Percentiles rank a stretch among this genome's conserved stretches.
Evolutionary conservation across 1,140 invertebrate genomes (phyloP).

Genomic region (Acyrthosiphon pisum): DNA sequence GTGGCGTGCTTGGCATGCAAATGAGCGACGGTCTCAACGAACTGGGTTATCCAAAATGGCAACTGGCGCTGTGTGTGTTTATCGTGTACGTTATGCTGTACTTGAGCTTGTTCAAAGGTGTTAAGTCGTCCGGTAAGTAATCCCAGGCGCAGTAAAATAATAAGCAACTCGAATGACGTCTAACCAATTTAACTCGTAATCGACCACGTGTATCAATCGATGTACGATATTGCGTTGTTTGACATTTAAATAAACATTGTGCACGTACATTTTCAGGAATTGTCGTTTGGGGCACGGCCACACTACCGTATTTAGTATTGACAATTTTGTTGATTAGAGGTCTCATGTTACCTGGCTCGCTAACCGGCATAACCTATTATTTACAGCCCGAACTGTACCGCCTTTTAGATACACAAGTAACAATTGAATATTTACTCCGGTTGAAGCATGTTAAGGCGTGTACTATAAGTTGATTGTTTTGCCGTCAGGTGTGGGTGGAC

Average conservation of each 20-base stretch:
- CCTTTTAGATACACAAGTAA: constrained; percentile 74
- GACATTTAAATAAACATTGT: background rate
- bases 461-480: constrained; percentile 3
- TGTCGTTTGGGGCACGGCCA: constrained; percentile 83
- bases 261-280: constrained; percentile 66
- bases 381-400: constrained; percentile 80
- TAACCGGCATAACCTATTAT: constrained; percentile 84
- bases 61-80: constrained; percentile 73
- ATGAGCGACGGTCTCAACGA: constrained; percentile 68
- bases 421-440: background rate
- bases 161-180: background rate
- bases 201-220: background rate
- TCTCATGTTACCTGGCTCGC: constrained; percentile 78
- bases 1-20: constrained; percentile 81
- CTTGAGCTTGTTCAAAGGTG: constrained; percentile 83
- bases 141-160: background rate
- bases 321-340: constrained; percentile 76
- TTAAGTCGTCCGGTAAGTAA: constrained; percentile 82
- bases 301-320: constrained; percentile 79
- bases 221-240: background rate
- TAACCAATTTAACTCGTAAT: background rate
- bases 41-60: constrained; percentile 77
- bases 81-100: constrained; percentile 79
- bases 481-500: constrained; percentile 84
- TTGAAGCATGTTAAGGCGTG: background rate